Evolutionary conservation across 2,113 vertebrate genomes (phyloP), one percentile per base, ranked within the genome.

Genomic region (Ophthalmolycus amberensis): DNA sequence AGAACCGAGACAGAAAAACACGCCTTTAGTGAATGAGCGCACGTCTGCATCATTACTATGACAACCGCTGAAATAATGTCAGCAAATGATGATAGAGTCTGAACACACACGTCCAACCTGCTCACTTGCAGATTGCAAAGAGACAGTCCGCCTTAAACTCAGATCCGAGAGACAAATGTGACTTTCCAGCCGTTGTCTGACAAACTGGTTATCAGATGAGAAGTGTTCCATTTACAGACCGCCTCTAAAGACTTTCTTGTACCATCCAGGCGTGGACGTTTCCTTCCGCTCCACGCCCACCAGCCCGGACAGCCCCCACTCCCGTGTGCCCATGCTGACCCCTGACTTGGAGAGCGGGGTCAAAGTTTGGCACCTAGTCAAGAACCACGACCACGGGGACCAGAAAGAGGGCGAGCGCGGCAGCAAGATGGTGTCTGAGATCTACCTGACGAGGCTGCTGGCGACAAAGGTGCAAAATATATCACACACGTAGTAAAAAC

Each of bases 361-460:
- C 80, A 98, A 98, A 89, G 95, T 99, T 72, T 99, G 97, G 97
- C 97, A 99, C 83, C 88, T 99, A 65, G 97, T 99, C 69, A 98
- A 98, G 88, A 99, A 99, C 90, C 97, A 99, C 0, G 97, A 99
- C 77, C 97, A 99, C 0, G 97, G 97, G 0, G 97, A 99, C 93
- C 97, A 99, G 93, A 99, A 98, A 86, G 97, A 99, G 64, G 97
- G 97, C 0, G 97, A 99, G 77, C 93, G 97, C 0, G 97, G 97
- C 82, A 98, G 97, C 91, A 99, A 99, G 95, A 99, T 99, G 97
- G 97, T 99, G 44, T 99, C 97, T 0, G 97, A 99, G 93, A 98
- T 99, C 94, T 99, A 99, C 90, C 94, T 99, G 92, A 99, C 97
- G 9, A 95, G 97, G 75, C 96, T 99, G 0, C 89, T 99, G n/a